Conservation (phyloP, 2,888 invertebrate genomes). For the Ethmia dodecea region DNA sequence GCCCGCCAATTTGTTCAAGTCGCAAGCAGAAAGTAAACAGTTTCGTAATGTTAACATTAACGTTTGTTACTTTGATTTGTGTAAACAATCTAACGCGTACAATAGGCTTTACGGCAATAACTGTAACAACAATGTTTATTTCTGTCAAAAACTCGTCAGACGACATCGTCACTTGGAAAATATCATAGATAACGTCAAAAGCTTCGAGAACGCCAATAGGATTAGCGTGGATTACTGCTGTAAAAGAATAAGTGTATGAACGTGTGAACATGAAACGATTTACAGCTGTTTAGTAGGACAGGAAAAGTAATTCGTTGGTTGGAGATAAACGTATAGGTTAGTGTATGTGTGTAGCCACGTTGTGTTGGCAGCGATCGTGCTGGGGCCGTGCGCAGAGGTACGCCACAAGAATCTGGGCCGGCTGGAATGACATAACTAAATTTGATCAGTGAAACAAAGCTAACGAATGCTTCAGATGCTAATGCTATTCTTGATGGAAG, state of each 20-base stretch:
- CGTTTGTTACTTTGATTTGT: conserved; percentile 23
- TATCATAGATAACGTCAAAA: not conserved
- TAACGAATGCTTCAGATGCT: conserved; percentile 49
- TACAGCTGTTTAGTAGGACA: conserved; percentile 43
- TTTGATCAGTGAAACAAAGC: conserved; percentile 69
- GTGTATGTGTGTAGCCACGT: conserved; percentile 33
- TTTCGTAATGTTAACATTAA: conserved; percentile 30
- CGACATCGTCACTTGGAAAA: no score
- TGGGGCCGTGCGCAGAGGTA: conserved; percentile 73
- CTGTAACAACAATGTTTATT: conserved; percentile 4
- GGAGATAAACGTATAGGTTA: conserved; percentile 54
- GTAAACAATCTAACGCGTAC: conserved; percentile 32
- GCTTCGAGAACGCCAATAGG: not conserved
- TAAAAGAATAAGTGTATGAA: no score
- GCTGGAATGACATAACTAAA: conserved; percentile 76
- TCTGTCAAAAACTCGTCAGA: no score
- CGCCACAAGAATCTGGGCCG: conserved; percentile 68
- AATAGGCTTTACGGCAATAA: no score
- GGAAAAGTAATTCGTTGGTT: conserved; percentile 53
- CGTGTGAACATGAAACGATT: no score
- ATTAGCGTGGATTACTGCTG: not conserved
- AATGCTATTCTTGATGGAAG: conserved; percentile 28
- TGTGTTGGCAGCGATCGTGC: conserved; percentile 54
- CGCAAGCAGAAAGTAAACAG: conserved; percentile 28
- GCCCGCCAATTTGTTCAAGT: conserved; percentile 35